Evolutionary conservation across 1,140 invertebrate genomes (phyloP), one percentile per base, ranked within the genome.

Genomic region (Oryctes rhinoceros): DNA sequence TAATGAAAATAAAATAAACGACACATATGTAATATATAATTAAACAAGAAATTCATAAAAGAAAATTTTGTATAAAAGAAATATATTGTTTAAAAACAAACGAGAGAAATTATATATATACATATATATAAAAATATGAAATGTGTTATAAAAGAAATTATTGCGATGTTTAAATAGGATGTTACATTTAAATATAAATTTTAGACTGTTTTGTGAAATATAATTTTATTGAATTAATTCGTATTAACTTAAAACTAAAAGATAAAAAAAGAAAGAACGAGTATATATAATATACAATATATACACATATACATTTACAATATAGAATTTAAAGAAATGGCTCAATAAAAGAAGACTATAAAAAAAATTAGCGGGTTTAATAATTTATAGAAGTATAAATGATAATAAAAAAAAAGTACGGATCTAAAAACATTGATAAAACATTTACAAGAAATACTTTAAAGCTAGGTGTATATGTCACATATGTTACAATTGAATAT

Each of bases 291-390:
- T 75, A 74, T 62, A 80, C 67, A 82, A 62, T 76, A 80, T 79
- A 75, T 39, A 53, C 47, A 81, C 65, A 80, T 67, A 67, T 35
- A 67, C 65, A 80, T 67, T 18, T 35, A 67, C 49, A 53, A 53
- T 53, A 77, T 81, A 80, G 77, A 80, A 77, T 80, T 76, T 59
- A 80, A 78, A 76, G 78, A 82, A 80, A 79, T 76, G 75, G 80
- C 79, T 80, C 79, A 82, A 82, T 82, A 82, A 82, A 82, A 80
- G 49, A 82, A 82, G 81, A 82, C 81, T 82, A 82, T 80, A 82
- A 82, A 75, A 82, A 75, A 82, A 44, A 67, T 48, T 82, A 82
- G 80, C 80, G 81, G 80, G 79, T 80, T 82, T 82, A 80, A 80
- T 80, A 82, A 80, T 30, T 67, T 67, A 30, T 67, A 67, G 65